Evolutionary conservation across 2,797 vertebrate genomes (phyloP).

Genomic region (Malacoctenus gilli): DNA sequence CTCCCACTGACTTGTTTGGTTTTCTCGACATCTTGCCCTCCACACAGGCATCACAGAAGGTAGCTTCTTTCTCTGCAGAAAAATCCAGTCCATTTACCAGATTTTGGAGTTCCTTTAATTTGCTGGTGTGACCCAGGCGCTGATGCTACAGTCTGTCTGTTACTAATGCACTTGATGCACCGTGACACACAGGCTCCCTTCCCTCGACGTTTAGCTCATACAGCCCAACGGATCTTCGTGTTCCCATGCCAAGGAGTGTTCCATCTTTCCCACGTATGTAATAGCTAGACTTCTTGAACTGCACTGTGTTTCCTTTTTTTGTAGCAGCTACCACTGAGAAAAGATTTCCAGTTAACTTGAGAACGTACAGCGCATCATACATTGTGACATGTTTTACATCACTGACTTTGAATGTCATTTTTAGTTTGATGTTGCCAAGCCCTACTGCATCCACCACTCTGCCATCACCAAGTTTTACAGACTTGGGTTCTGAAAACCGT

Average conservation of each 20-base stretch:
- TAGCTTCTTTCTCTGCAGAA: slow-evolving; percentile 16
- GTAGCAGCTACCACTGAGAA: slow-evolving; percentile 57
- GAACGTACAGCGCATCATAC: slow-evolving; percentile 59
- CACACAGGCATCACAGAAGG: slow-evolving; percentile 44
- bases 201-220: slow-evolving; percentile 44
- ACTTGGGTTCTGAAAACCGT: slow-evolving; percentile 27
- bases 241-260: slow-evolving; percentile 40
- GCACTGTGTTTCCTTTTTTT: slow-evolving; percentile 40
- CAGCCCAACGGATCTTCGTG: slow-evolving; percentile 44
- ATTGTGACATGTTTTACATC: slow-evolving; percentile 42
- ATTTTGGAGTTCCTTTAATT: slow-evolving; percentile 30
- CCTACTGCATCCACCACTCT: slow-evolving; percentile 34
- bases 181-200: slow-evolving; percentile 15
- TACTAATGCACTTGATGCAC: slow-evolving; percentile 30
- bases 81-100: slow-evolving; percentile 40
- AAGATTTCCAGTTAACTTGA: slow-evolving; percentile 41
- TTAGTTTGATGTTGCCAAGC: slow-evolving; percentile 27
- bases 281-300: slow-evolving; percentile 45
- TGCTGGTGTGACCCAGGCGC: slow-evolving; percentile 37
- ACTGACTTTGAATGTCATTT: slow-evolving; percentile 35
- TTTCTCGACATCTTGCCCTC: slow-evolving; percentile 28
- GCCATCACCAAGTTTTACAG: slow-evolving; percentile 45
- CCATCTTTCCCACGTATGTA: slow-evolving; percentile 44
- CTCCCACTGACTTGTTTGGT: slow-evolving; percentile 31
- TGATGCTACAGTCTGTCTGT: slow-evolving; percentile 47